Conservation (phyloP, 2,113 vertebrate genomes). For the Heliornis fulica region DNA sequence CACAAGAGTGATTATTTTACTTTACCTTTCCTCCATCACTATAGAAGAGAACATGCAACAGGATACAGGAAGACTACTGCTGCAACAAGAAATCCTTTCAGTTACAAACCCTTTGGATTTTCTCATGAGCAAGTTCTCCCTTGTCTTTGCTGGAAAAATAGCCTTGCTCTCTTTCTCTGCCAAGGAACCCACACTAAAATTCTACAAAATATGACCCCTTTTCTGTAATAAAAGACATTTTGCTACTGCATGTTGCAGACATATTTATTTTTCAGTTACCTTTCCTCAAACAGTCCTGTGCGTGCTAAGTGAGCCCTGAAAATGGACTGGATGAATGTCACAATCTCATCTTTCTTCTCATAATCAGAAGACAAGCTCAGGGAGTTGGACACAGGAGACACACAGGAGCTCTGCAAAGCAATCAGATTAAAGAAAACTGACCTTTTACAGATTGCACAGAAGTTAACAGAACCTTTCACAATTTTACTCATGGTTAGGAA, state of each 20-base stretch:
- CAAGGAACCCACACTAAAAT: background rate
- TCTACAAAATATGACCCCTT: background rate
- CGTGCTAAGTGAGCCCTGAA: slow-evolving; percentile 85
- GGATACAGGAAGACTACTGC: background rate
- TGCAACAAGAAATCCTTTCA: background rate
- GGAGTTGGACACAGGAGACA: background rate
- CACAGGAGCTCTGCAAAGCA: slow-evolving; percentile 51
- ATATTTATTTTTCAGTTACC: slow-evolving; percentile 58
- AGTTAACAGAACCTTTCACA: background rate
- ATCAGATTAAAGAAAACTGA: background rate
- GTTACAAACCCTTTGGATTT: background rate
- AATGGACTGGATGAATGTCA: slow-evolving; percentile 80
- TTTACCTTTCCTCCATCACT: background rate
- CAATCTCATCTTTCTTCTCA: slow-evolving; percentile 47
- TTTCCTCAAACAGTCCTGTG: slow-evolving; percentile 46
- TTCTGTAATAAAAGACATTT: background rate
- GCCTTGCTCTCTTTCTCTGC: background rate
- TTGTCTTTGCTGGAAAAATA: background rate
- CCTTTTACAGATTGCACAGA: background rate
- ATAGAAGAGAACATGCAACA: background rate
- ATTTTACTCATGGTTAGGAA: background rate
- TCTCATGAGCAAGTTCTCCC: background rate
- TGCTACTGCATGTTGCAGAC: background rate
- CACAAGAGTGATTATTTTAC: background rate
- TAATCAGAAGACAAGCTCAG: background rate